Conservation (phyloP, 2,797 vertebrate genomes). For the Scomberomorus guttatus region DNA sequence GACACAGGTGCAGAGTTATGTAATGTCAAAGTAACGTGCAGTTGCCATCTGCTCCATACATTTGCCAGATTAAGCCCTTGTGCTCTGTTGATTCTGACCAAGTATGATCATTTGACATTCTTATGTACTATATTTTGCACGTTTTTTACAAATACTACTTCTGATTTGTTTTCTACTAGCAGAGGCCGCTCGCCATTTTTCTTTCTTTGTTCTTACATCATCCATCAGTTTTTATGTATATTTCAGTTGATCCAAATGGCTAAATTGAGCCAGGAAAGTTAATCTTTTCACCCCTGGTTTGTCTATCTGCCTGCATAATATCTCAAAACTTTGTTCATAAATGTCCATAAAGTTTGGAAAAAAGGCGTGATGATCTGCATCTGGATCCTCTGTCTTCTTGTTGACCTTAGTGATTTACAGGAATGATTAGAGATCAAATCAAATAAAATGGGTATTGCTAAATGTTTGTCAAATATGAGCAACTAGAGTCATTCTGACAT, state of each 20-base stretch:
- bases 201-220: neutral
- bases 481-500: neutral
- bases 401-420: neutral
- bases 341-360: no score
- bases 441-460: neutral
- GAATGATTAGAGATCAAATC: neutral
- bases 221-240: neutral
- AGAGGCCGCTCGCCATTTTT: no score
- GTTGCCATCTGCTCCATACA: neutral
- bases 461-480: neutral
- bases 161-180: neutral
- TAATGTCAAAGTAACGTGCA: neutral
- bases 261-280: no score
- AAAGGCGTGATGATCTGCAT: neutral
- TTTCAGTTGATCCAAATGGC: neutral
- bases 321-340: no score
- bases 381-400: neutral
- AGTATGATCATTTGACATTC: no score
- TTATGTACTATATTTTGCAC: no score
- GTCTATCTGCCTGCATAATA: no score
- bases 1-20: slow-evolving; percentile 38
- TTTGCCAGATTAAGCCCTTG: slow-evolving; percentile 8
- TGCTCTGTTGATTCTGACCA: slow-evolving; percentile 1
- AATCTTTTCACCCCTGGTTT: no score
- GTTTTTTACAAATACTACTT: no score